phyloP scores from a whole-genome alignment of 1,140 invertebrate species.

The Lamellibrachia luymesi region DNA sequence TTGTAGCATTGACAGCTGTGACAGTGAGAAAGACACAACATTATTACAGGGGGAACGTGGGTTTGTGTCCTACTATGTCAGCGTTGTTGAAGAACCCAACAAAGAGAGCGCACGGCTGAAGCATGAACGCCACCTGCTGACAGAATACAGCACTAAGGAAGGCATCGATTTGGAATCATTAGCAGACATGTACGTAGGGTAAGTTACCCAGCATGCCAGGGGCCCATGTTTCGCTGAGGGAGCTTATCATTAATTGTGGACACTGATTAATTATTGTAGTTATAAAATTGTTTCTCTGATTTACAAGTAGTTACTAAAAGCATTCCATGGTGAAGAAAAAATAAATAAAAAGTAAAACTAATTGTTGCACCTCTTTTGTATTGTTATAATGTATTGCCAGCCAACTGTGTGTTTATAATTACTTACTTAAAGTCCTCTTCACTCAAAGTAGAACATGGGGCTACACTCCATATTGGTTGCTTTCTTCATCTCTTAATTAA shows the following conservation, averaged over 20 bases:
- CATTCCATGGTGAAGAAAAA: too few relatives aligned
- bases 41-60: background rate
- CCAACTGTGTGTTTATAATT: too few relatives aligned
- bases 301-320: too few relatives aligned
- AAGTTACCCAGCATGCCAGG: background rate
- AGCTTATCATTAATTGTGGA: background rate
- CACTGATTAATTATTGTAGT: background rate
- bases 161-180: background rate
- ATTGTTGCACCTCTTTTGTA: too few relatives aligned
- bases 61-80: constrained; percentile 27
- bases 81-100: constrained; percentile 33
- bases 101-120: constrained; percentile 33
- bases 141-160: constrained; percentile 60
- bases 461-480: too few relatives aligned
- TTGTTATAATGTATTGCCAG: too few relatives aligned
- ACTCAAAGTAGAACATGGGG: too few relatives aligned
- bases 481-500: too few relatives aligned
- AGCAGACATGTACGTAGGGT: constrained; percentile 30
- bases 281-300: too few relatives aligned
- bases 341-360: too few relatives aligned
- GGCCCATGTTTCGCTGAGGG: background rate
- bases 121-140: constrained; percentile 66
- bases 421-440: too few relatives aligned
- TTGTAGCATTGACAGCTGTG: background rate
- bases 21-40: background rate